Percentiles rank a stretch among this genome's conserved stretches.
Evolutionary conservation across 2,797 vertebrate genomes (phyloP).

Genomic region (Acanthis flammea): DNA sequence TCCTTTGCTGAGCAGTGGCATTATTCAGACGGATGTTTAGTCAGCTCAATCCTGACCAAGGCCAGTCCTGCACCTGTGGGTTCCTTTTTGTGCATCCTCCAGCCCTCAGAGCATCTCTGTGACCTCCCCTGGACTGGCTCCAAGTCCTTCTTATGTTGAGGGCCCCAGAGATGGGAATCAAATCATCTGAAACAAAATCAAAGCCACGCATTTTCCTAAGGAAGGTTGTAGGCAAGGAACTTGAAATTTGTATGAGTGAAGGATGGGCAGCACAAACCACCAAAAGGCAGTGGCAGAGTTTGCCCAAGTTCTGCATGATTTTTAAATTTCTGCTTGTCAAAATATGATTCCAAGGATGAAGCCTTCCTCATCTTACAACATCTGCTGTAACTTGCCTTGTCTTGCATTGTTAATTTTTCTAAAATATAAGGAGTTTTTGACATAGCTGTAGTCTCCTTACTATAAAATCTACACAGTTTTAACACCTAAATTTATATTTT

Average conservation of each 20-base stretch:
- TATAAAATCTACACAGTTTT: not conserved
- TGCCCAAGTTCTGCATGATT: not conserved
- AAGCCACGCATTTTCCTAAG: not conserved
- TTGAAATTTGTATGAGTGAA: not conserved
- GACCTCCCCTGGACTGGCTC: not conserved
- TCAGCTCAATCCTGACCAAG: not conserved
- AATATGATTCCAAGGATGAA: not conserved
- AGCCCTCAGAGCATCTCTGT: not conserved
- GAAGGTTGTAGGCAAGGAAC: not conserved
- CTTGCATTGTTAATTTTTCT: not conserved
- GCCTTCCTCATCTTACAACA: not conserved
- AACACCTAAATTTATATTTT: not conserved
- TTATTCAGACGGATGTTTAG: not conserved
- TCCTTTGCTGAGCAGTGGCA: not conserved
- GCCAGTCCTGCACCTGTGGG: not conserved
- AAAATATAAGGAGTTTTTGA: not conserved
- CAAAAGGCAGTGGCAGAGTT: not conserved
- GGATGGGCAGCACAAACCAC: not conserved
- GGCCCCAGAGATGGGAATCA: rapidly evolving
- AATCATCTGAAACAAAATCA: not conserved
- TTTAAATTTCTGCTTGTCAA: not conserved
- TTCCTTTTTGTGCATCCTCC: not conserved
- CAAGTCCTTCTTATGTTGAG: not conserved
- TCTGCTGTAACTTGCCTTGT: not conserved
- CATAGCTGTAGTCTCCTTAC: not conserved